Evolutionary conservation across 2,113 vertebrate species (phyloP), one percentile per base, ranked within the genome.

Genomic region (Thymallus thymallus): DNA sequence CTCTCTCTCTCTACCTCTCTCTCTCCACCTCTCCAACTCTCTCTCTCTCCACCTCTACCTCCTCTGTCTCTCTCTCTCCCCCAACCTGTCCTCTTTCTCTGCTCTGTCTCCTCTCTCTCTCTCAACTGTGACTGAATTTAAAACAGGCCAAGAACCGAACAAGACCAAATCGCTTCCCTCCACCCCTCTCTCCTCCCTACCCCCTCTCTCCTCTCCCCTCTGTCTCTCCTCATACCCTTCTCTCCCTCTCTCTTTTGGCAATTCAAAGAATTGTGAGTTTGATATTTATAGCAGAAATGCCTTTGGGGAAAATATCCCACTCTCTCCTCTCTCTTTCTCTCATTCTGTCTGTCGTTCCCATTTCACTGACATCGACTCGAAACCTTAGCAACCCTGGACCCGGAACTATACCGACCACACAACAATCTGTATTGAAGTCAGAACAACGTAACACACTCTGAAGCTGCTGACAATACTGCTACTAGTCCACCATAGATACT

Each of bases 281-380:
- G 82, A 85, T 89, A 90, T 91, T 89, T 91, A 89, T 89, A 91
- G 90, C 86, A 64, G 32, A 61, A 84, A 55, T 69, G 82, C 87
- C 83, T 87, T 85, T 74, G 84, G 81, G 83, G 79, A 48, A 74
- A 85, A 81, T 78, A 73, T 60, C 65, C 51, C 80, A 81, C 7
- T 71, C 51, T 41, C 41, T 56, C 51, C 16, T 71, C 29, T 55
- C 51, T 55, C 18, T 32, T 23, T 58, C 48, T 41, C 35, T 48
- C 0, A 22, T 77, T 48, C 63, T 23, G 4, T 45, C 65, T 67
- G 1, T 67, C 65, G 6, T 30, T 41, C 6, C 32, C 32, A 32
- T 30, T 45, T 20, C 84, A 90, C 83, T 86, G 86, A 88, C 32
- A 75, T 86, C 87, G 85, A 88, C 87, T 88, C 78, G 14, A 16